These are phyloP conservation scores for Aurelia sp. DNA, from an alignment of 30 jellyfish, hydroid and myxozoan species.

Conservation along the genomic window DNA sequence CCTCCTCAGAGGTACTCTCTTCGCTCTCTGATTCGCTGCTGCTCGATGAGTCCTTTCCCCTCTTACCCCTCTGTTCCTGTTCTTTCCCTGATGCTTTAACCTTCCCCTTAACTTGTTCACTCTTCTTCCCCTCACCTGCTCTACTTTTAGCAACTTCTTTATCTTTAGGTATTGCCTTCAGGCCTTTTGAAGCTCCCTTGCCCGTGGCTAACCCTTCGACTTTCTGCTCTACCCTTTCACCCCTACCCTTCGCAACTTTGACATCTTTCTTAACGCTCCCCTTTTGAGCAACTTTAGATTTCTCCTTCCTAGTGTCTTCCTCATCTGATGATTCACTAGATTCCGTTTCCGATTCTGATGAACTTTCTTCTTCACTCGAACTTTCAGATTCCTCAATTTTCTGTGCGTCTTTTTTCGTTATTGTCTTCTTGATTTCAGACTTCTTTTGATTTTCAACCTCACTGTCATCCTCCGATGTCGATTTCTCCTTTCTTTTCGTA, in stretches of 20 bases:
- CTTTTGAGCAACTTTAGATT: background rate
- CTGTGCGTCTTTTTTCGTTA: background rate
- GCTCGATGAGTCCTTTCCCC: background rate
- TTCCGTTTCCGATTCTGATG: conserved; percentile 60
- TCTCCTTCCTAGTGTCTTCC: background rate
- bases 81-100: background rate
- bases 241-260: background rate
- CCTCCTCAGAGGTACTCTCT: background rate
- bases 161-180: background rate
- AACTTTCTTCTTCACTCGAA: conserved; percentile 29
- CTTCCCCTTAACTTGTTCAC: background rate
- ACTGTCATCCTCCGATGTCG: conserved; percentile 42
- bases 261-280: conserved; percentile 6
- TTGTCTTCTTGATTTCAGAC: background rate
- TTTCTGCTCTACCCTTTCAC: background rate
- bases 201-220: background rate
- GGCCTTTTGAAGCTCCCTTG: background rate
- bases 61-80: conserved; percentile 10
- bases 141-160: background rate
- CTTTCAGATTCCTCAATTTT: background rate
- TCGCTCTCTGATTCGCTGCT: background rate
- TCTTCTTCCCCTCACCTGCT: background rate
- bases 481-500: background rate
- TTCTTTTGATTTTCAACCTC: background rate
- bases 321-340: background rate